Evolutionary conservation across 2,113 vertebrate species (phyloP).

Genomic region (Sclerurus mexicanus): DNA sequence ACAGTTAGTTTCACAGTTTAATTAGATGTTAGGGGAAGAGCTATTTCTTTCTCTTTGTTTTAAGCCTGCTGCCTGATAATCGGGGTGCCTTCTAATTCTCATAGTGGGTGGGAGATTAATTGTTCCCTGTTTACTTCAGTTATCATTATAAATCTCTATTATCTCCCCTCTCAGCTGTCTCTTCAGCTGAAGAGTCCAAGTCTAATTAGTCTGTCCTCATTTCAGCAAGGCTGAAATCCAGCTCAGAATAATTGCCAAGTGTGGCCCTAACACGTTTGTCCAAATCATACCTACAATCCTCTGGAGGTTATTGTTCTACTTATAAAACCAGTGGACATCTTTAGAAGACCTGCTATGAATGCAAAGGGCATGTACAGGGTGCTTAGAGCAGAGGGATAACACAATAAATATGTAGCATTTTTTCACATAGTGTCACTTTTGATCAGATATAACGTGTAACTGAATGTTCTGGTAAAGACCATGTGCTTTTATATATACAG

Average conservation of each 20-base stretch:
- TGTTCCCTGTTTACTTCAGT: slow-evolving; percentile 32
- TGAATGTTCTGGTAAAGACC: neutral
- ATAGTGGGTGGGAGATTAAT: slow-evolving; percentile 9
- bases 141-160: slow-evolving; percentile 21
- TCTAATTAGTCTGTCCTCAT: slow-evolving; percentile 37
- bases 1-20: neutral
- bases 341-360: neutral
- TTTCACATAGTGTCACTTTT: neutral
- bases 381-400: neutral
- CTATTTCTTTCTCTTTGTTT: slow-evolving; percentile 20
- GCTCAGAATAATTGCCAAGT: slow-evolving; percentile 31
- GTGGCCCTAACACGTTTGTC: neutral
- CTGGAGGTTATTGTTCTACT: neutral
- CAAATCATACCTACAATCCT: neutral
- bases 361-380: neutral
- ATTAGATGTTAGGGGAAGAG: neutral
- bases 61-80: neutral
- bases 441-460: neutral
- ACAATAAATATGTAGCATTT: neutral
- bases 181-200: neutral
- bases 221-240: slow-evolving; percentile 34
- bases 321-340: neutral
- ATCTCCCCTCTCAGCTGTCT: slow-evolving; percentile 21
- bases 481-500: neutral
- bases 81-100: slow-evolving; percentile 21